phyloP scores from a whole-genome alignment of 2,888 invertebrate genomes.

The Coleophora flavipennella region DNA sequence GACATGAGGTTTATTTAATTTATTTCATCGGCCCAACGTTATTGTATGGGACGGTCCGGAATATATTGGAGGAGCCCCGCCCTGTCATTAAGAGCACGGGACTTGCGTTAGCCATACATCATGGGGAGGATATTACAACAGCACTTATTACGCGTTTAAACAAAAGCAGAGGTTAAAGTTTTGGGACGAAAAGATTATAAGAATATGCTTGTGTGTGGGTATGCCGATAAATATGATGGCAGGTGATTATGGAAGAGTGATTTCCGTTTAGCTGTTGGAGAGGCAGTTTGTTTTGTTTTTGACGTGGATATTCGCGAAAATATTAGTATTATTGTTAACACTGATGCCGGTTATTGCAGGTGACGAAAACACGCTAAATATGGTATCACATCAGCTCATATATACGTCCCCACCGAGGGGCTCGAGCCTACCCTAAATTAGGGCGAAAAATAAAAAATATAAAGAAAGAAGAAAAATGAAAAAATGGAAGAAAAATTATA shows the following conservation, averaged over 20 bases:
- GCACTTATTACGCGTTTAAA: slow-evolving; percentile 36
- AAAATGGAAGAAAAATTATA: too few relatives aligned
- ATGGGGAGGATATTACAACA: slow-evolving; percentile 33
- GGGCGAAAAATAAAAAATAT: too few relatives aligned
- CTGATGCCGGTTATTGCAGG: background rate
- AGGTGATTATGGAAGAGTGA: slow-evolving; percentile 1
- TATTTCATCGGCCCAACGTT: slow-evolving; percentile 35
- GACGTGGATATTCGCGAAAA: background rate
- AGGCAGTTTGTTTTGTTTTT: background rate
- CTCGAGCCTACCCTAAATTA: too few relatives aligned
- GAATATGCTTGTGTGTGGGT: background rate
- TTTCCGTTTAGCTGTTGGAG: background rate
- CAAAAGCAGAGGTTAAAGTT: slow-evolving; percentile 32
- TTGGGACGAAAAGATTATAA: slow-evolving; percentile 7
- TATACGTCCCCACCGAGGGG: too few relatives aligned
- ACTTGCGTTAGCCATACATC: slow-evolving; percentile 17
- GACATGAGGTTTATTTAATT: slow-evolving; percentile 44
- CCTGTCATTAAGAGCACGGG: slow-evolving; percentile 38
- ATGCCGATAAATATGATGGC: slow-evolving; percentile 6
- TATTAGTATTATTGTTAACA: background rate
- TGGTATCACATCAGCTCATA: too few relatives aligned
- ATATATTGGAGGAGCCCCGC: slow-evolving; percentile 32
- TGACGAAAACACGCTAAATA: background rate
- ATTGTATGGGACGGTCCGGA: slow-evolving; percentile 36
- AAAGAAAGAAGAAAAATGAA: too few relatives aligned